phyloP scores from a whole-genome alignment of 23 tunicate species.

The Diplosoma virens region DNA sequence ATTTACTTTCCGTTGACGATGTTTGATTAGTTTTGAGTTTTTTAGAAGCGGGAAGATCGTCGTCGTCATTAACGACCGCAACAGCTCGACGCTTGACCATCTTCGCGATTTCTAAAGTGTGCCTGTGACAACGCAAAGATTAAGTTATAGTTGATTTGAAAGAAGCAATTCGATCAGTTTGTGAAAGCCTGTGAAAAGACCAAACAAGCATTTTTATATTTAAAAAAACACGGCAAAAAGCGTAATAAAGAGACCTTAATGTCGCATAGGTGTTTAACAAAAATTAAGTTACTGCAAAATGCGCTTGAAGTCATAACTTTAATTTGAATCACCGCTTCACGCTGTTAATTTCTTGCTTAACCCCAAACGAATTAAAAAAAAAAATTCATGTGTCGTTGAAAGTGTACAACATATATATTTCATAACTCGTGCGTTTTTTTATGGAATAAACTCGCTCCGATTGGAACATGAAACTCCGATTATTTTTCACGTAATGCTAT shows the following conservation, averaged over 20 bases:
- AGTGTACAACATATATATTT: neutral
- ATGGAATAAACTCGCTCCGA: no score
- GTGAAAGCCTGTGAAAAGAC: neutral
- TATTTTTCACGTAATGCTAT: no score
- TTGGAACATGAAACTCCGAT: no score
- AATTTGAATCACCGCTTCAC: no score
- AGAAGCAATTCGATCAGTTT: neutral
- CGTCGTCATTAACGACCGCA: constrained; percentile 38
- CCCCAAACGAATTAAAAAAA: no score
- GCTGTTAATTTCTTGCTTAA: no score
- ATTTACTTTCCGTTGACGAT: neutral
- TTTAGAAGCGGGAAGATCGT: constrained; percentile 23
- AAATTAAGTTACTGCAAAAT: no score
- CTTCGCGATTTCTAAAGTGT: constrained; percentile 72
- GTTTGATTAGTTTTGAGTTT: neutral
- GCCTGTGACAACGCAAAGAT: constrained; percentile 12
- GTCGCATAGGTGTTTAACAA: neutral
- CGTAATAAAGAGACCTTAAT: neutral
- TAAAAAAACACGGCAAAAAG: neutral
- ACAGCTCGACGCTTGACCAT: constrained; percentile 56
- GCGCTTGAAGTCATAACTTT: no score
- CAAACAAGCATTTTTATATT: no score
- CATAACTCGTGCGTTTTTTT: no score
- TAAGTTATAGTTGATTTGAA: neutral
- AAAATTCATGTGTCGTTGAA: no score